These are phyloP conservation scores for Acanthurus leucopareius DNA, from an alignment of 2,797 vertebrate genomes.

Conservation along the genomic window DNA sequence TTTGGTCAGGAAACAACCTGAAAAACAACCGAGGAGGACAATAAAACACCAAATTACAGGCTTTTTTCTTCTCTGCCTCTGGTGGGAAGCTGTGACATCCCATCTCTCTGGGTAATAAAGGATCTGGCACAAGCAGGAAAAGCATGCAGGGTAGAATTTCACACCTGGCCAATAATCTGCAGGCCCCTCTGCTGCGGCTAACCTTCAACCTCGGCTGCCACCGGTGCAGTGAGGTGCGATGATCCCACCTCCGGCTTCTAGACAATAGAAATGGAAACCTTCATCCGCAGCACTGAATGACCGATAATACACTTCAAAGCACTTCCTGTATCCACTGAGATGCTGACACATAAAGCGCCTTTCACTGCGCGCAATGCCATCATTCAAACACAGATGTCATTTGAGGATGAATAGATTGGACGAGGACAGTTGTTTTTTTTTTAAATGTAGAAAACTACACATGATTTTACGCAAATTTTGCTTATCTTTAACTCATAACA, in stretches of 20 bases:
- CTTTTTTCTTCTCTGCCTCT: conserved; percentile 65
- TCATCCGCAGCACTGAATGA: conserved; percentile 79
- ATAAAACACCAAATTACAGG: conserved; percentile 72
- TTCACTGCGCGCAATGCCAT: conserved; percentile 60
- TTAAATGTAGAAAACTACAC: neutral
- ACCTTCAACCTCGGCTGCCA: conserved; percentile 84
- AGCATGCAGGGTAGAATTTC: conserved; percentile 83
- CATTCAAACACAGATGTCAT: conserved; percentile 41
- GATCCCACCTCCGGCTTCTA: conserved; percentile 81
- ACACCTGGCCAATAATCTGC: conserved; percentile 85
- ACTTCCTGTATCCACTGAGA: conserved; percentile 80
- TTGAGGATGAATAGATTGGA: conserved; percentile 27
- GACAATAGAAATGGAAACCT: conserved; percentile 83
- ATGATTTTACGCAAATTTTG: conserved; percentile 18
- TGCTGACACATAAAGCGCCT: conserved; percentile 79
- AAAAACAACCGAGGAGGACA: conserved; percentile 38
- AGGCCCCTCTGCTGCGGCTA: conserved; percentile 79
- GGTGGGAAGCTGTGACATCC: conserved; percentile 76
- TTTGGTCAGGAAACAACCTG: conserved; percentile 31
- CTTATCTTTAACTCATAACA: neutral
- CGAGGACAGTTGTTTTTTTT: neutral
- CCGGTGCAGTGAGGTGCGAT: conserved; percentile 85
- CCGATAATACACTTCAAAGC: conserved; percentile 88
- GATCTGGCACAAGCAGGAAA: conserved; percentile 76
- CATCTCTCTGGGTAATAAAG: conserved; percentile 80